phyloP scores from a whole-genome alignment of 2,113 vertebrate genomes.

The Syngnathus typhle region DNA sequence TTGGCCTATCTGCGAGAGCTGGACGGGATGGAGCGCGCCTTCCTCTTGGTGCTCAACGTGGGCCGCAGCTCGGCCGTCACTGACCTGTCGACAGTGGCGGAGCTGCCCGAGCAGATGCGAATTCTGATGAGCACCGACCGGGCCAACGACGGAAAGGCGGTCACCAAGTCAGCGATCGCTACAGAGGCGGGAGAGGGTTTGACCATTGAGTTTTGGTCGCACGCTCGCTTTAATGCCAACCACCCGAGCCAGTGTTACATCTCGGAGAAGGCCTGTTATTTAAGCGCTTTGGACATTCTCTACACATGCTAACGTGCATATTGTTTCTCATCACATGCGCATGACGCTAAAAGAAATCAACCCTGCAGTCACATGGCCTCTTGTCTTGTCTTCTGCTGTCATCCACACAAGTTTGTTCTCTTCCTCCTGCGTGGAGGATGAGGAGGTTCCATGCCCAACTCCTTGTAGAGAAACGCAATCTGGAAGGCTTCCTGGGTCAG shows the following conservation, averaged over 20 bases:
- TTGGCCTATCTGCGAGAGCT: constrained; percentile 83
- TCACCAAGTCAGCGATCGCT: constrained; percentile 60
- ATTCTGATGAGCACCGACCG: constrained; percentile 77
- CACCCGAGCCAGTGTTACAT: constrained; percentile 76
- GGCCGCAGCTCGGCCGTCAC: constrained; percentile 58
- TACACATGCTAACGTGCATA: constrained; percentile 66
- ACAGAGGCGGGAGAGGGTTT: constrained; percentile 81
- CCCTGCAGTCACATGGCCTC: background rate
- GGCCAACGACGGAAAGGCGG: constrained; percentile 36
- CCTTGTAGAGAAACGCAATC: constrained; percentile 82
- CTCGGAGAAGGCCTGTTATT: constrained; percentile 86
- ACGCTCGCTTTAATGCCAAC: constrained; percentile 64
- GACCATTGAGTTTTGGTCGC: constrained; percentile 76
- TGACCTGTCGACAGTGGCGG: constrained; percentile 70
- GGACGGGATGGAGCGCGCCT: constrained; percentile 76
- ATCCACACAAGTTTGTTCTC: constrained; percentile 12
- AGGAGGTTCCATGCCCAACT: constrained; percentile 70
- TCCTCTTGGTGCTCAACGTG: constrained; percentile 88
- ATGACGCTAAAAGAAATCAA: background rate
- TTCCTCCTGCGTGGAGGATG: constrained; percentile 31
- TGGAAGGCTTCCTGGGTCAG: constrained; percentile 78
- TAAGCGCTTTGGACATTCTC: constrained; percentile 74
- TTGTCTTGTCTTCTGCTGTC: constrained; percentile 7
- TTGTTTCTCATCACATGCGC: background rate
- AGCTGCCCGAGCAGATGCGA: constrained; percentile 69